phyloP scores from a whole-genome alignment of 2,113 vertebrate species.

The Cardinalis cardinalis region DNA sequence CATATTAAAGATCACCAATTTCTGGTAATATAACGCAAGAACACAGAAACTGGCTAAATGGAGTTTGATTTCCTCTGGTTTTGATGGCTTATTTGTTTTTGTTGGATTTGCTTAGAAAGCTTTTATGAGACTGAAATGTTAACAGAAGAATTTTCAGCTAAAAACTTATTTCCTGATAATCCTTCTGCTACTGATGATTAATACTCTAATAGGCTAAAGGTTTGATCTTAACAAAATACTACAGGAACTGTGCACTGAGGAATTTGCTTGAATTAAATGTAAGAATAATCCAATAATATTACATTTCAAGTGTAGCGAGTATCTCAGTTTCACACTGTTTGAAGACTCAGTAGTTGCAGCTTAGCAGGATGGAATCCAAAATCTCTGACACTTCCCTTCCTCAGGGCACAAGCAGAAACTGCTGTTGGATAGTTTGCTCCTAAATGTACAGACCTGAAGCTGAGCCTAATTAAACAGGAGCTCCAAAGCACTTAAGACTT shows the following conservation, averaged over 20 bases:
- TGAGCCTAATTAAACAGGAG: slow-evolving; percentile 3
- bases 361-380: background rate
- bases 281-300: background rate
- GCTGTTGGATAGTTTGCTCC: background rate
- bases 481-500: background rate
- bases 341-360: background rate
- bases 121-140: background rate
- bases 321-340: background rate
- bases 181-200: background rate
- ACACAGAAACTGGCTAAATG: background rate
- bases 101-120: background rate
- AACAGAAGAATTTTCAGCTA: background rate
- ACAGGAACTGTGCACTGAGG: background rate
- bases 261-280: background rate
- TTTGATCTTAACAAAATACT: background rate
- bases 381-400: background rate
- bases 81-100: background rate
- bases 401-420: background rate
- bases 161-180: background rate
- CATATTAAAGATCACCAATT: background rate
- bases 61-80: background rate
- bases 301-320: background rate
- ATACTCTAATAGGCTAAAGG: background rate
- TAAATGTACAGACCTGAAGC: background rate
- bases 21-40: fast-evolving